Evolutionary conservation across 2,797 vertebrate genomes (phyloP), one percentile per base, ranked within the genome.

Genomic region (Myotis findleyi): DNA sequence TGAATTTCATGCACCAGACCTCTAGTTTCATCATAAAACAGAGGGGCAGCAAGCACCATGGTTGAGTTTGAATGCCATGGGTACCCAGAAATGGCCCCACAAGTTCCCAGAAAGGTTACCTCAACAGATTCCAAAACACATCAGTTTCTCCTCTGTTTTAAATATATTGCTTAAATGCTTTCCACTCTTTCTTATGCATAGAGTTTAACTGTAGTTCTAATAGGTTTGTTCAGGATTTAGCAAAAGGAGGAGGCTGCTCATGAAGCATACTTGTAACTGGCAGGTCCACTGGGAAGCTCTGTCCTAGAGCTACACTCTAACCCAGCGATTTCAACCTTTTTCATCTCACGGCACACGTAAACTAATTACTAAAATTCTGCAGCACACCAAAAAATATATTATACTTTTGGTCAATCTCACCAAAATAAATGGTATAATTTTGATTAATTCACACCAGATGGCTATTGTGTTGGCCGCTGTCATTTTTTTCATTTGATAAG

Each of bases 151-250:
- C 16, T 72, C 16, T 72, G 53, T 69, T 62, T 76, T 75, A 69
- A 14, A 36, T 36, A 18, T 62, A 85, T 41, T 85, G 55, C 14
- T 62, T 84, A 57, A 33, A 36, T 17, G 53, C 47, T 85, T 72
- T 55, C 23, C 72, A 47, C 20, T 25, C 55, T 64, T 93, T 86
- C 41, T 36, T 13, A 27, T 72, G 59, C 21, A 49, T 5, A 7
- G 6, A 38, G 27, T 75, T 91, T 72, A 33, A 7, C 79, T 89
- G 83, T 75, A 59, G 23, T 71, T 66, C 75, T 51, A 55, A 71
- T 69, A 77, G 51, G 66, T 64, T 85, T 92, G 36, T 57, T 93
- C 73, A 25, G 64, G 27, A 72, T 92, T 89, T 84, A 64, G 16
- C 30, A 44, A 92, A 91, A 89, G 59, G 38, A 93, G 23, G 16